Evolutionary conservation across 2,888 invertebrate species (phyloP).

Genomic region (Tetragnatha montana): DNA sequence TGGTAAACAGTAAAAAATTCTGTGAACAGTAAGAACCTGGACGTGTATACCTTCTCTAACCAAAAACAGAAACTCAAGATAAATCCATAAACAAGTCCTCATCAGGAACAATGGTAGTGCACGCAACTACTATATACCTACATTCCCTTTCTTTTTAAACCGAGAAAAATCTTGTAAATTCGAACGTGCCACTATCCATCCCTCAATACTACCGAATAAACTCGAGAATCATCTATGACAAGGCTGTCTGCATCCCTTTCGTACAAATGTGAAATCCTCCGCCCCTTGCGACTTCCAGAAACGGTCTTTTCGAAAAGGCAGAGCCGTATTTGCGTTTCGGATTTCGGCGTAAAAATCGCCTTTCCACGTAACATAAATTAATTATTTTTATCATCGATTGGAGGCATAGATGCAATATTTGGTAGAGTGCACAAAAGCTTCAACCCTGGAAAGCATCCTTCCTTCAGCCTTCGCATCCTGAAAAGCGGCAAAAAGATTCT

Average conservation of each 20-base stretch:
- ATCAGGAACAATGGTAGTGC: no score
- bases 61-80: no score
- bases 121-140: no score
- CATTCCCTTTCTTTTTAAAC: not conserved
- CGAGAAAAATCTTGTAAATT: not conserved
- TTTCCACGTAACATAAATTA: not conserved
- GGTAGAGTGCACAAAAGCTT: not conserved
- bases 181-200: not conserved
- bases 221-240: not conserved
- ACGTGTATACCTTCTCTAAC: no score
- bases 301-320: not conserved
- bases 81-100: no score
- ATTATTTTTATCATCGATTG: not conserved
- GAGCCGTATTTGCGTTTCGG: constrained; percentile 9
- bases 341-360: constrained; percentile 6
- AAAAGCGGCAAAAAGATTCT: no score
- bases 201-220: not conserved
- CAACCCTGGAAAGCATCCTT: no score
- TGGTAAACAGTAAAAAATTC: no score
- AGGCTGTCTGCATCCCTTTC: not conserved
- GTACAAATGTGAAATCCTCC: not conserved
- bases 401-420: not conserved
- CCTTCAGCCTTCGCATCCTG: no score
- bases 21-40: no score
- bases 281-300: no score